A percentile compares a stretch with the other conserved stretches of the same genome.
Evolutionary conservation across 2,797 vertebrate genomes (phyloP).

Genomic region (Notolabrus celidotus): DNA sequence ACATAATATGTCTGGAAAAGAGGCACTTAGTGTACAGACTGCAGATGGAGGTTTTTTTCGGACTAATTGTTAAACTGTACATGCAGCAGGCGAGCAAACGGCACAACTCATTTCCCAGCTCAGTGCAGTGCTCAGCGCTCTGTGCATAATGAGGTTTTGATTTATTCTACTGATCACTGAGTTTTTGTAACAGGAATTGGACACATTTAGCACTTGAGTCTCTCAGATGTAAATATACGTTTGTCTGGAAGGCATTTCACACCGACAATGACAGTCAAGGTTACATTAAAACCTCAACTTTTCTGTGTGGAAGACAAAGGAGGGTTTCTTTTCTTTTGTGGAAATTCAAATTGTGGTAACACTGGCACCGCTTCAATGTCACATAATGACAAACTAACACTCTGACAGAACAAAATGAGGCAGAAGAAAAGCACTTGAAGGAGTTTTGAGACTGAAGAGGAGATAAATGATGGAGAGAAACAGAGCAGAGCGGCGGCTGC

Average conservation of each 20-base stretch:
- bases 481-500: constrained; percentile 2
- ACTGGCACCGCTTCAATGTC: background rate
- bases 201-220: constrained; percentile 52
- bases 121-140: constrained; percentile 47
- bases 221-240: constrained; percentile 13
- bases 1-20: constrained; percentile 26
- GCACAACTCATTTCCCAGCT: constrained; percentile 58
- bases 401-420: constrained; percentile 8
- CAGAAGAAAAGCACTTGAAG: constrained; percentile 22
- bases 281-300: background rate
- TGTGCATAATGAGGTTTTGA: constrained; percentile 70
- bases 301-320: background rate
- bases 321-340: background rate
- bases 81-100: constrained; percentile 45
- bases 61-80: constrained; percentile 58
- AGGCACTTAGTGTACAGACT: constrained; percentile 38
- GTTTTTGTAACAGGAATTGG: constrained; percentile 58
- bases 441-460: constrained; percentile 4
- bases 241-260: background rate
- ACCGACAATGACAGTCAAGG: background rate
- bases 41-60: constrained; percentile 41
- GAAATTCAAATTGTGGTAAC: background rate
- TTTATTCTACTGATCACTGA: constrained; percentile 63
- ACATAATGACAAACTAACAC: constrained; percentile 1
- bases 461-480: constrained; percentile 12